Evolutionary conservation across 2,797 vertebrate species (phyloP), one percentile per base, ranked within the genome.

Genomic region (Avahi laniger): DNA sequence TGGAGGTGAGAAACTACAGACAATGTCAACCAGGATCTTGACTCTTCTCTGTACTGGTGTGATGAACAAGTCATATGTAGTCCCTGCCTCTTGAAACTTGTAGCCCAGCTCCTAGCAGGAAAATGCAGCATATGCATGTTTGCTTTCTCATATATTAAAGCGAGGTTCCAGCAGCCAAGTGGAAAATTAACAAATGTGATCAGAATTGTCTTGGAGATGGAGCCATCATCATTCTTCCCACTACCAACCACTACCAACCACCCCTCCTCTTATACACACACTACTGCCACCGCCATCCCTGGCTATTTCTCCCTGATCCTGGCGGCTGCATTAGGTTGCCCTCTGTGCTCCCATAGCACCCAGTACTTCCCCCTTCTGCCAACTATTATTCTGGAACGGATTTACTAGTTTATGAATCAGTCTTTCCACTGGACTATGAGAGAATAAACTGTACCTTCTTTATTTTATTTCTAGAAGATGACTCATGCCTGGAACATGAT

Each of bases 401-500:
- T 79, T 93, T 86, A 52, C 59, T n/a, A 79, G 30, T 57, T 73
- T 73, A 50, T 72, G 22, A 91, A 48, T 79, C 7, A 17, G 13
- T 76, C 52, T 93, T 91, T n/a, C 59, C 48, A 61, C 17, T 81
- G 59, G 65, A 92, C n/a, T 35, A 3, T 35, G 24, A 78, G 7
- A 93, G 1, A 89, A 94, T 43, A 79, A 93, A 81, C 33, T 81
- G 6, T 33, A 48, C 61, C 61, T 93, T 91, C 33, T 61, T 93
- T 94, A 88, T 54, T 80, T 33, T 84, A 81, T 80, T 86, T 57
- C 33, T 84, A 75, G 73, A 95, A 82, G 50, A 2, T 78, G 54
- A 18, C 13, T 78, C 20, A 48, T 73, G n/a, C 35, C 50, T 95
- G 48, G 11, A 89, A 81, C 12, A 50, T 11, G 30, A 17, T 73